These are phyloP conservation scores for Paraescarpia echinospica DNA, from an alignment of 1,140 invertebrate species.

Conservation along the genomic window DNA sequence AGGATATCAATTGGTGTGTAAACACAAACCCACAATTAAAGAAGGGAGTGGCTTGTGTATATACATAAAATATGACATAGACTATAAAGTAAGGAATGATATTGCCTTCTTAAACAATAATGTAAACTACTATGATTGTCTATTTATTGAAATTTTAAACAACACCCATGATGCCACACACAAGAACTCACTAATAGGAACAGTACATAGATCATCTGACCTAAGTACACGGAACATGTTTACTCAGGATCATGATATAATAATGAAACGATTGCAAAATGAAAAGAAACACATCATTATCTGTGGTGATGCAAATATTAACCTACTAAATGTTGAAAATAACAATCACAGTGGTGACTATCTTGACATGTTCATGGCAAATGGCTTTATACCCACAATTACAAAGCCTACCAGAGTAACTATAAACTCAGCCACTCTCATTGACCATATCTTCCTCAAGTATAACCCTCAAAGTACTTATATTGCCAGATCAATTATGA, in stretches of 20 bases:
- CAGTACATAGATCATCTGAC: not conserved
- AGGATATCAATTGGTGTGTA: not conserved
- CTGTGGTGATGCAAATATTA: not conserved
- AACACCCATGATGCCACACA: not conserved
- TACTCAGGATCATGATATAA: not conserved
- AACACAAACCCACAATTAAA: not conserved
- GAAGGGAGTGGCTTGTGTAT: not conserved
- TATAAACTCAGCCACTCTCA: not conserved
- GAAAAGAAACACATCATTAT: not conserved
- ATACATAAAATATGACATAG: not conserved
- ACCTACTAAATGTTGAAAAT: not conserved
- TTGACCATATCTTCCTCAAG: not conserved
- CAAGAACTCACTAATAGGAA: not conserved
- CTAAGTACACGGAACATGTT: not conserved
- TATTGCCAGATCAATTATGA: too few species aligned
- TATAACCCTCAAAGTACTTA: too few species aligned
- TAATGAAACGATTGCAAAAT: not conserved
- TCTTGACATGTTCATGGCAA: not conserved
- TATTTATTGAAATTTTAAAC: not conserved
- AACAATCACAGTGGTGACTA: not conserved
- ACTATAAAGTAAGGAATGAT: not conserved
- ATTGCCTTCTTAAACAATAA: not conserved
- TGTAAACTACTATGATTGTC: not conserved
- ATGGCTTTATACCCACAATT: not conserved
- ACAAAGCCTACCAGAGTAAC: not conserved